A percentile compares a stretch with the other conserved stretches of the same genome.
Conservation (phyloP, 1,140 invertebrate species). For the Ips nitidus region DNA sequence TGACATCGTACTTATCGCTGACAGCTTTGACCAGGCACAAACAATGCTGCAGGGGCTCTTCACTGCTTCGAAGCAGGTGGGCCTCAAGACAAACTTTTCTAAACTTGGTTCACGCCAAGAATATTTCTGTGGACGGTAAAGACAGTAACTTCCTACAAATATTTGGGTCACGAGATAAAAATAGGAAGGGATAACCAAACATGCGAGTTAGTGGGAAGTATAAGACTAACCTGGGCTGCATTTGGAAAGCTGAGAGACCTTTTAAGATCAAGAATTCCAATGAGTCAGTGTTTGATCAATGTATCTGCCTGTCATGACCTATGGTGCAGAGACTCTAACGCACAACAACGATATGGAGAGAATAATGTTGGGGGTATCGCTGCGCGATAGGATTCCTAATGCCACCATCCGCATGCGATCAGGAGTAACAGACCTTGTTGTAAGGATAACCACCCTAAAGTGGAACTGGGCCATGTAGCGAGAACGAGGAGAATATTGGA, state of each 20-base stretch:
- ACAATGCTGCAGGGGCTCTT: conserved; percentile 3
- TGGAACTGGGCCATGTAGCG: conserved; percentile 7
- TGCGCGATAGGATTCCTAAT: background rate
- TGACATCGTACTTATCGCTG: background rate
- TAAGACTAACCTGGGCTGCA: background rate
- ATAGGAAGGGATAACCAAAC: conserved; percentile 35
- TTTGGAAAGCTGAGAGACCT: conserved; percentile 12
- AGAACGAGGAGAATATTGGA: conserved; percentile 5
- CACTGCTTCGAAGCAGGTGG: background rate
- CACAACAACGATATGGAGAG: conserved; percentile 2
- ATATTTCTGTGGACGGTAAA: conserved; percentile 12
- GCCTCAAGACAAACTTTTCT: background rate
- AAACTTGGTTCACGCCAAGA: background rate
- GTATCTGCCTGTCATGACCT: conserved; percentile 30
- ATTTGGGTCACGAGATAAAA: conserved; percentile 31
- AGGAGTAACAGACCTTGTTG: background rate
- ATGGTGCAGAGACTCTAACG: conserved; percentile 29
- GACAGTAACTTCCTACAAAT: conserved; percentile 22
- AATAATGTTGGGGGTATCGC: conserved; percentile 3
- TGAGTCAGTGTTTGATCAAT: conserved; percentile 31
- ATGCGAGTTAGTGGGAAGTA: conserved; percentile 28
- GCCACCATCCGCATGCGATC: conserved; percentile 13
- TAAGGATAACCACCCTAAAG: background rate
- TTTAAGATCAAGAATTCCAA: conserved; percentile 23
- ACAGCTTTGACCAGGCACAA: background rate